Conservation (phyloP, 1,140 invertebrate genomes). For the Pseudoatta argentina region DNA sequence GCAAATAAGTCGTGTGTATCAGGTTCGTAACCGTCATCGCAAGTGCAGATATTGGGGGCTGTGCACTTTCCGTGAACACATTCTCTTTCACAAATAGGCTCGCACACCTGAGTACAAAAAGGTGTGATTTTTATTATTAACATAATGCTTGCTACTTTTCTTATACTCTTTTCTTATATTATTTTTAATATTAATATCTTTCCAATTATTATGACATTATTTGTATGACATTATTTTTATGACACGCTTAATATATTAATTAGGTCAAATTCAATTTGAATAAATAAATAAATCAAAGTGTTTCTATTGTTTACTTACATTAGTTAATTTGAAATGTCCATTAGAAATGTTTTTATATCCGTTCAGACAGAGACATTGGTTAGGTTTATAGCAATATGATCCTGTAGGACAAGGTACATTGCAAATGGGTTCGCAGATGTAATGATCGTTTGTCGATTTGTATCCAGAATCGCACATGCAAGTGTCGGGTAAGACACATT, state of each 20-base stretch:
- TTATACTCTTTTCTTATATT: neutral
- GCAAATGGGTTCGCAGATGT: constrained; percentile 66
- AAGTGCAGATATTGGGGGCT: constrained; percentile 76
- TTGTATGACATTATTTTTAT: constrained; percentile 22
- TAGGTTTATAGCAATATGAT: constrained; percentile 30
- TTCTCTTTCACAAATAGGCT: constrained; percentile 63
- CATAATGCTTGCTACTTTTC: neutral
- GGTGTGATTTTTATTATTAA: neutral
- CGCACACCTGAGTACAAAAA: constrained; percentile 16
- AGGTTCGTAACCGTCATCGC: constrained; percentile 70
- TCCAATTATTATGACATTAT: neutral
- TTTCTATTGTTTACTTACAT: constrained; percentile 41
- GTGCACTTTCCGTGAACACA: constrained; percentile 73
- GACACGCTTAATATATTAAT: neutral
- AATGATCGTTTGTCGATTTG: neutral
- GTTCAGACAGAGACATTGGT: constrained; percentile 25
- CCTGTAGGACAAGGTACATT: neutral
- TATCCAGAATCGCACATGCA: constrained; percentile 75
- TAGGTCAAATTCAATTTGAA: constrained; percentile 11
- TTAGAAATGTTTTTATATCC: neutral
- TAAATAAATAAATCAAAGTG: constrained; percentile 15
- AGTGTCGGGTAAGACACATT: constrained; percentile 69
- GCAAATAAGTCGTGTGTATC: neutral
- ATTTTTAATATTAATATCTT: neutral
- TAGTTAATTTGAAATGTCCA: neutral